Evolutionary conservation across 2,888 invertebrate species (phyloP), one percentile per base, ranked within the genome.

Genomic region (Rugalucina vietnamica): DNA sequence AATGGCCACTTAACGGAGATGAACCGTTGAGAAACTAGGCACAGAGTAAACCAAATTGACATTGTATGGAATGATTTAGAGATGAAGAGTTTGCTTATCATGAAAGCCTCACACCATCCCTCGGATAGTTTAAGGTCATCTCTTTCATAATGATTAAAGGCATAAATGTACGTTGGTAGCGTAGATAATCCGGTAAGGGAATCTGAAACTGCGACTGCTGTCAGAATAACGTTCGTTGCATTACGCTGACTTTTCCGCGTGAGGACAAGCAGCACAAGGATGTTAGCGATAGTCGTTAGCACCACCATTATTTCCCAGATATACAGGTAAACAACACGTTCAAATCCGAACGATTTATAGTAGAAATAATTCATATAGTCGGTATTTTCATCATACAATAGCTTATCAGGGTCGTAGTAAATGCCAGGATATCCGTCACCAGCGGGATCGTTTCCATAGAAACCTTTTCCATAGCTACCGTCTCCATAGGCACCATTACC

Each of bases 41-140:
- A 39, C 2, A 84, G 83, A n/a, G 89, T 89, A 14, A 87, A 71
- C 88, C 88, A 89, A 37, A 85, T 83, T n/a, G 89, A 89, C 27
- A 83, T 81, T 1, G 85, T 86, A 65, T 88, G 86, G 34, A 88
- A 85, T 21, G 82, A 76, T 14, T 83, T 80, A 18, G 83, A 78
- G n/a, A 88, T 29, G 36, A 81, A 84, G 37, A 73, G 75, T 24
- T 73, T 77, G 14, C 50, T 36, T 1, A 81, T 29, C 78, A 84
- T 81, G 32, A 81, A 84, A 29, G 81, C 71, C n/a, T 78, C 60
- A 57, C 84, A 84, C 81, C 81, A 74, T n/a, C 43, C 54, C 76
- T 81, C 36, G 4, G 81, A 60, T 8, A 84, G 60, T 34, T 18
- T 24, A 0, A 81, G 65, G 49, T 57, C 21, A 36, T 18, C 18